A percentile compares a stretch with the other conserved stretches of the same genome.
Evolutionary conservation across 1,140 invertebrate species (phyloP).

Genomic region (Ceratina japonica): DNA sequence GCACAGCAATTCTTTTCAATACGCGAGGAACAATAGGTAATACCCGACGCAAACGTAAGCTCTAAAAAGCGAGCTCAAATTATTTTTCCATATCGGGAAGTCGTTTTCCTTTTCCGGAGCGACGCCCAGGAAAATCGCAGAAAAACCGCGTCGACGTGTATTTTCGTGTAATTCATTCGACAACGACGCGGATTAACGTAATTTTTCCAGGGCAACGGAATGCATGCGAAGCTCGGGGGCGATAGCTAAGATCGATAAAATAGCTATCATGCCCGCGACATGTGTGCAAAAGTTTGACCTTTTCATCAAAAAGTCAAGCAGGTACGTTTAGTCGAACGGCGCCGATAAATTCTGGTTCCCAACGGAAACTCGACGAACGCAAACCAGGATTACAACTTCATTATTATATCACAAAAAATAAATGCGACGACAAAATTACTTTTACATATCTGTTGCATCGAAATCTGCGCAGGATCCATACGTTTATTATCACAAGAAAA

Average conservation of each 20-base stretch:
- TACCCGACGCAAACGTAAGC: not conserved
- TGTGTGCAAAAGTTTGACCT: not conserved
- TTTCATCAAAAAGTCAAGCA: not conserved
- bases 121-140: not conserved
- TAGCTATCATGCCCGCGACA: not conserved
- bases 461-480: no score
- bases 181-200: not conserved
- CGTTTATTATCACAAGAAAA: not conserved
- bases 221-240: not conserved
- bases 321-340: not conserved
- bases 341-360: not conserved
- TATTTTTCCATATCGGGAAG: not conserved
- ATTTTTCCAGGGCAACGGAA: conserved; percentile 1
- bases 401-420: no score
- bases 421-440: not conserved
- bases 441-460: no score
- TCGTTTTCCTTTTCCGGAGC: not conserved
- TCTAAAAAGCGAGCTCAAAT: not conserved
- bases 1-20: conserved; percentile 11
- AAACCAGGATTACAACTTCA: not conserved
- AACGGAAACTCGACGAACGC: not conserved
- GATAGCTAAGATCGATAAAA: conserved; percentile 23
- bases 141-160: not conserved
- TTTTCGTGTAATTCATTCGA: not conserved
- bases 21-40: not conserved